Evolutionary conservation across 2,888 invertebrate species (phyloP).

Genomic region (Tridacna gigas): DNA sequence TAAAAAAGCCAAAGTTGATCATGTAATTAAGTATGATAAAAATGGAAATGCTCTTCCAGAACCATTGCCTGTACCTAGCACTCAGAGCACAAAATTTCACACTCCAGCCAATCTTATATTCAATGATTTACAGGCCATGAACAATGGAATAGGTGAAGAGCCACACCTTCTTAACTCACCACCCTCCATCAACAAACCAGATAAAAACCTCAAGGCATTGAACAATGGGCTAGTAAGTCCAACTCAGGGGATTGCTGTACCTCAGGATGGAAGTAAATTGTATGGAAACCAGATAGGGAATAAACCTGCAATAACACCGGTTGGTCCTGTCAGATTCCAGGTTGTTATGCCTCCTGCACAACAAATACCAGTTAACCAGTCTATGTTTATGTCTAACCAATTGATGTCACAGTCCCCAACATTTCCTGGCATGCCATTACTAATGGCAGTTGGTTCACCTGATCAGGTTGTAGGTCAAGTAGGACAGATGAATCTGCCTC

Average conservation of each 20-base stretch:
- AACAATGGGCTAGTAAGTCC: constrained; percentile 17
- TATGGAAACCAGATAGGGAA: neutral
- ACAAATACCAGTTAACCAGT: neutral
- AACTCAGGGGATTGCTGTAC: constrained; percentile 13
- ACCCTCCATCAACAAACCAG: neutral
- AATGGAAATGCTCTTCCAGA: constrained; percentile 52
- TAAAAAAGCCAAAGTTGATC: neutral
- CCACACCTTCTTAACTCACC: constrained; percentile 30
- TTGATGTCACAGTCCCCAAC: constrained; percentile 7
- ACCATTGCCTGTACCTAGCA: constrained; percentile 15
- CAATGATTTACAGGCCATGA: constrained; percentile 36
- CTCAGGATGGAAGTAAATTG: neutral
- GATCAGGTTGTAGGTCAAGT: neutral
- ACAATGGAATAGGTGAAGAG: constrained; percentile 28
- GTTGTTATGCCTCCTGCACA: neutral
- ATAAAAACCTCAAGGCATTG: constrained; percentile 18
- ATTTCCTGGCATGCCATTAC: constrained; percentile 16
- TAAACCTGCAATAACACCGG: constrained; percentile 7
- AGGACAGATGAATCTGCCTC: neutral
- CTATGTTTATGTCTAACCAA: constrained; percentile 4
- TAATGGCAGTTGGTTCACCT: constrained; percentile 8
- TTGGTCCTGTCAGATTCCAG: constrained; percentile 16
- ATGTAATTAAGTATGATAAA: constrained; percentile 49
- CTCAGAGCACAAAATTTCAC: constrained; percentile 33
- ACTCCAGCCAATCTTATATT: constrained; percentile 50